Evolutionary conservation across 2,113 vertebrate species (phyloP), one percentile per base, ranked within the genome.

Genomic region (Pseudois nayaur): DNA sequence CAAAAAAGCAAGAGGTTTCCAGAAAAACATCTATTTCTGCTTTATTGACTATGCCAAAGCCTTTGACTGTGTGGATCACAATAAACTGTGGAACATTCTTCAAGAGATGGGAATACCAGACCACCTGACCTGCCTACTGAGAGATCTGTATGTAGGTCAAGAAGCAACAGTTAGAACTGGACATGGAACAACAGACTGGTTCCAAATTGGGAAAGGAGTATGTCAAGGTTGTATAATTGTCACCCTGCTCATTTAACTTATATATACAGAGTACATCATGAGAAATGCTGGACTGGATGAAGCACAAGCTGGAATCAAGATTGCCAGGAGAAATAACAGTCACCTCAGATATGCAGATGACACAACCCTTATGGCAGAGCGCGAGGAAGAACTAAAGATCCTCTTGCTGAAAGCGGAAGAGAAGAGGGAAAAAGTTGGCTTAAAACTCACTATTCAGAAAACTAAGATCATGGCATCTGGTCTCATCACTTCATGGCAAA

Each of bases 351-450:
- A 67, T 67, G 16, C 33, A 67, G 33, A 2, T 19, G 62, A n/a
- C 33, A n/a, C 8, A 2, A 2, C 62, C 33, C 16, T 67, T 67
- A 19, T n/a, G 33, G 16, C 62, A 67, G 62, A 67, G 2, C 0
- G 2, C 0, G 8, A 67, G 0, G 33, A 64, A 2, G 16, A 67
- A 67, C 33, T 67, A n/a, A 67, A 67, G 16, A 67, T n/a, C 33
- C 16, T n/a, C 16, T 67, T n/a, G 62, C 16, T 67, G 62, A 67
- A n/a, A 67, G 16, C 10, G 16, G 16, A 67, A n/a, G 33, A 67
- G 33, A 67, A 67, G 33, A n/a, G 33, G 16, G 33, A 9, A n/a
- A n/a, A n/a, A n/a, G 2, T n/a, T 67, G 62, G 33, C 62, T 67
- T n/a, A 67, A n/a, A 67, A 8, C 33, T n/a, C 33, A 67, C n/a